Evolutionary conservation across 64 coral and sea anemone species (phyloP).

Genomic region (Acropora yongei): DNA sequence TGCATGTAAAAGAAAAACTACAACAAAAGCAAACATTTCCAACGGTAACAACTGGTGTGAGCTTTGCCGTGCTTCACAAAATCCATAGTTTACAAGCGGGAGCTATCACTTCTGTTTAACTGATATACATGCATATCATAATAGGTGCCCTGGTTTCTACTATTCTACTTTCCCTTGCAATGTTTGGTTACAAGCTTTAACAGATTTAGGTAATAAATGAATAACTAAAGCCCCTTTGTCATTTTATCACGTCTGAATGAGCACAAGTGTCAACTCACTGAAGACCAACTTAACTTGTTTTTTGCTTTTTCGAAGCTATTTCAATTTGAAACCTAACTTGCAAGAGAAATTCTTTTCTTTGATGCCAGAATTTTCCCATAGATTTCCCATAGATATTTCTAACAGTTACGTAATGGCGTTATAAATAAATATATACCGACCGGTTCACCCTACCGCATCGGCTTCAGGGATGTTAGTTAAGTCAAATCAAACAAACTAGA

Average conservation of each 20-base stretch:
- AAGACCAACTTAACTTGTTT: too few relatives aligned
- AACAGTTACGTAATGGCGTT: not conserved
- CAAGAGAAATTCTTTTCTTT: not conserved
- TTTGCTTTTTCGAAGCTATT: too few relatives aligned
- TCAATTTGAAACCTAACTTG: not conserved
- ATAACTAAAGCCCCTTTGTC: not conserved
- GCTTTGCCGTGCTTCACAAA: not conserved
- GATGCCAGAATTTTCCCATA: not conserved
- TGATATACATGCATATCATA: not conserved
- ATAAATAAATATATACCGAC: not conserved
- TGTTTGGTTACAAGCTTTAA: not conserved
- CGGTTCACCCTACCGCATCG: not conserved
- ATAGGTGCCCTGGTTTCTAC: not conserved
- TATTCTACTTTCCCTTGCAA: not conserved
- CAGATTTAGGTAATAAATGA: slow-evolving; percentile 6
- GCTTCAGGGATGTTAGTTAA: not conserved
- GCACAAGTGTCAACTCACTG: too few relatives aligned
- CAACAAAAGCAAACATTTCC: not conserved
- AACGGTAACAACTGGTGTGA: not conserved
- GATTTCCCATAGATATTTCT: not conserved
- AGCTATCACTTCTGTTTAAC: not conserved
- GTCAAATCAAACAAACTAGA: not conserved
- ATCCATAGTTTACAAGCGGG: not conserved
- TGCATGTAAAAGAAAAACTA: not conserved
- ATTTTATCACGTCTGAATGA: not conserved